These are phyloP conservation scores for Athalia rosae DNA, from an alignment of 2,888 invertebrate species.

Conservation along the genomic window DNA sequence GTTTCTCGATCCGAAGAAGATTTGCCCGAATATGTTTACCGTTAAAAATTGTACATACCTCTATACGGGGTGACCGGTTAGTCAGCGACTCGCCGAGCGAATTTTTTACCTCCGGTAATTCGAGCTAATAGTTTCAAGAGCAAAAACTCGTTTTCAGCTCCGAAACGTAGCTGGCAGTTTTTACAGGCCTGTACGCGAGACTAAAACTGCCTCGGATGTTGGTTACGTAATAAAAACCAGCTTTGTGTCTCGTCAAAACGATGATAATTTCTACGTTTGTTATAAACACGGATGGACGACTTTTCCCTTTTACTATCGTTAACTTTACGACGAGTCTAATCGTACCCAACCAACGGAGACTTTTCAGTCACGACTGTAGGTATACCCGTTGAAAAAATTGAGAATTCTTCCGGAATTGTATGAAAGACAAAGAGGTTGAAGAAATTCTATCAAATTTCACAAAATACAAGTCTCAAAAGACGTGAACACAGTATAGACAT, in stretches of 20 bases:
- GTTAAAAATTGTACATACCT: not conserved
- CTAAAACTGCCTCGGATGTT: slow-evolving; percentile 10
- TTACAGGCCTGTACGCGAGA: not conserved
- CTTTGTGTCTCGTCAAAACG: slow-evolving; percentile 9
- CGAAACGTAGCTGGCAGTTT: not conserved
- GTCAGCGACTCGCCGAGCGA: no score
- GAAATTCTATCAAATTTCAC: no score
- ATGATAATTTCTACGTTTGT: not conserved
- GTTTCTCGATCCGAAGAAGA: no score
- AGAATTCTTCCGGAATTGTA: not conserved
- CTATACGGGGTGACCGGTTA: no score
- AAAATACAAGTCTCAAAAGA: no score
- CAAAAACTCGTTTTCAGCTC: slow-evolving; percentile 2
- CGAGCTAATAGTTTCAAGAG: not conserved
- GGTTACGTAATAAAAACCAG: slow-evolving; percentile 17
- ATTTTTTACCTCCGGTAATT: not conserved
- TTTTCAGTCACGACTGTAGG: no score
- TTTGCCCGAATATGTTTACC: no score
- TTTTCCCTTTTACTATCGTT: slow-evolving; percentile 27
- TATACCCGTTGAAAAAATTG: not conserved
- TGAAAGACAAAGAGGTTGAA: no score
- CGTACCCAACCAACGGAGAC: no score
- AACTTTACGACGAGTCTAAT: not conserved
- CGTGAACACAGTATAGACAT: no score
- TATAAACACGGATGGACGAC: not conserved